These are phyloP conservation scores for Epizoanthus stellaris DNA, from an alignment of 92 coral and sea anemone species.

Conservation along the genomic window DNA sequence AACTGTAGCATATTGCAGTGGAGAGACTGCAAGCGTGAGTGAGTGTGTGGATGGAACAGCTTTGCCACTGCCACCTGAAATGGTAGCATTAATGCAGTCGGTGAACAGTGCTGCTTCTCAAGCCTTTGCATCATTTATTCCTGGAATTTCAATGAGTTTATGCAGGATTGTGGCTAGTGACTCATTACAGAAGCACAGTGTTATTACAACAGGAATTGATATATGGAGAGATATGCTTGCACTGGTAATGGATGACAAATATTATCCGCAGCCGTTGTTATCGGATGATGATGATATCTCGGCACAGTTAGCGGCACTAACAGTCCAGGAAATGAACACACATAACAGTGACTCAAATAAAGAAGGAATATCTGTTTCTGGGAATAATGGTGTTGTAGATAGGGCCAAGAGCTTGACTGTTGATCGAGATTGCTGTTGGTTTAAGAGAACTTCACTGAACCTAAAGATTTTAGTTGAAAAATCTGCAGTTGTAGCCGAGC, in stretches of 20 bases:
- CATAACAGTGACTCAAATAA: neutral
- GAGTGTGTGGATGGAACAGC: neutral
- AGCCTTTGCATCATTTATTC: constrained; percentile 88
- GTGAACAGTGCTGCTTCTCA: constrained; percentile 56
- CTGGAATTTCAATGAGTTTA: constrained; percentile 88
- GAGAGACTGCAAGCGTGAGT: neutral
- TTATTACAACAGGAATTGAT: constrained; percentile 69
- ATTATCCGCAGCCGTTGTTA: constrained; percentile 48
- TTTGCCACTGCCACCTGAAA: constrained; percentile 7
- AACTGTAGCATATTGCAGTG: constrained; percentile 68
- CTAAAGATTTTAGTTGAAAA: constrained; percentile 79
- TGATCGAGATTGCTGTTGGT: constrained; percentile 68
- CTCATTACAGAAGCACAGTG: constrained; percentile 78
- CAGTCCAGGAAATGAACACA: constrained; percentile 8
- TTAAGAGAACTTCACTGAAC: constrained; percentile 72
- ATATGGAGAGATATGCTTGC: constrained; percentile 71
- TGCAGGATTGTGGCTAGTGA: constrained; percentile 70
- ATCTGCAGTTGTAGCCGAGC: constrained; percentile 42
- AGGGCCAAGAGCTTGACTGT: constrained; percentile 59
- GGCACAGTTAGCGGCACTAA: constrained; percentile 56
- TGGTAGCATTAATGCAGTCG: constrained; percentile 49
- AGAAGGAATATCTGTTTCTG: constrained; percentile 10
- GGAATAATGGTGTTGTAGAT: constrained; percentile 32
- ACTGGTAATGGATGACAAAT: constrained; percentile 82
- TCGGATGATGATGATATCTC: constrained; percentile 54